A percentile compares a stretch with the other conserved stretches of the same genome.
phyloP scores from a whole-genome alignment of 2,888 invertebrate species.

The Globia sparganii region DNA sequence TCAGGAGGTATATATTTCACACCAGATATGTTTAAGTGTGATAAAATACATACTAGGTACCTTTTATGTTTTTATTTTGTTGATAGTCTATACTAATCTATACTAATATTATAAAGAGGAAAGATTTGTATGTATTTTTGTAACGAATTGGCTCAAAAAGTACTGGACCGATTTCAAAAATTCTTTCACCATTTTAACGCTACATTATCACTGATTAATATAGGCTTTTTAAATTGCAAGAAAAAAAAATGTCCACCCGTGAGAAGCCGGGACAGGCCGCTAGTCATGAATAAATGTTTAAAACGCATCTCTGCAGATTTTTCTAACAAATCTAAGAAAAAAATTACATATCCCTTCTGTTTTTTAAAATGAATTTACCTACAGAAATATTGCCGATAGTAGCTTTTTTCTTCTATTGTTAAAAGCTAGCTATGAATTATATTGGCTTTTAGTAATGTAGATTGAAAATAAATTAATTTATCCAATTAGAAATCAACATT shows the following conservation, averaged over 20 bases:
- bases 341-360: too few relatives aligned
- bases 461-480: not conserved
- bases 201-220: too few relatives aligned
- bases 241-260: too few relatives aligned
- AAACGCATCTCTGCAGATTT: not conserved
- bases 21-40: not conserved
- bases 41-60: not conserved
- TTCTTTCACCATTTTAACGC: too few relatives aligned
- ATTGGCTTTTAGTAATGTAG: not conserved
- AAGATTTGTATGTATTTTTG: too few relatives aligned
- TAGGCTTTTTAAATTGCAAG: too few relatives aligned
- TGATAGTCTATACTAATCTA: too few relatives aligned
- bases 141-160: too few relatives aligned
- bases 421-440: not conserved
- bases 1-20: not conserved
- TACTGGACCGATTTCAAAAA: too few relatives aligned
- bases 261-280: too few relatives aligned
- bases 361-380: not conserved
- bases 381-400: not conserved
- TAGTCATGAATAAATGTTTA: not conserved
- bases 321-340: not conserved
- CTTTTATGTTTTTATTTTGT: not conserved
- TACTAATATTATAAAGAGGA: too few relatives aligned
- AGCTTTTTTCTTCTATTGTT: too few relatives aligned
- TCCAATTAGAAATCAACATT: not conserved